Percentiles rank a stretch among this genome's conserved stretches.
These are phyloP conservation scores for Indicator maculatus DNA, from an alignment of 2,113 vertebrate species.

Conservation along the genomic window DNA sequence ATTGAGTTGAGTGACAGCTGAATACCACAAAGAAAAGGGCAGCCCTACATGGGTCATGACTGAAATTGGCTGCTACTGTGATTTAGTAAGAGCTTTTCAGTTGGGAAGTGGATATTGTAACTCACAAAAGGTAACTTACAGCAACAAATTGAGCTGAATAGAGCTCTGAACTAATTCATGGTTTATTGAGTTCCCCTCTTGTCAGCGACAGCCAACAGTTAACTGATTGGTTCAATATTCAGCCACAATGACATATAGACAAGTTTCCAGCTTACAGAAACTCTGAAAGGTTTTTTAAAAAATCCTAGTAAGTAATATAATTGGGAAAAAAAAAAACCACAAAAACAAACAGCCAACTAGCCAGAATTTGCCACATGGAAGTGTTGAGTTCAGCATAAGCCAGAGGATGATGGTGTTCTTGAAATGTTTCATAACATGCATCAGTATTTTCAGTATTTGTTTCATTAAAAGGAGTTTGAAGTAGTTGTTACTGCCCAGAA, in stretches of 20 bases:
- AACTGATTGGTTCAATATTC: constrained; percentile 72
- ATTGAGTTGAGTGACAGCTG: constrained; percentile 84
- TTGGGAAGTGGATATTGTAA: constrained; percentile 80
- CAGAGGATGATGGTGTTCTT: not conserved
- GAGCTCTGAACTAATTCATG: constrained; percentile 69
- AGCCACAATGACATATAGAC: constrained; percentile 46
- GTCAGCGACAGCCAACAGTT: constrained; percentile 55
- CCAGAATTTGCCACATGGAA: not conserved
- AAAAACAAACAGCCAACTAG: not conserved
- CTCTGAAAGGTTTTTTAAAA: not conserved
- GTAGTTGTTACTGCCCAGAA: not conserved
- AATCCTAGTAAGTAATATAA: not conserved
- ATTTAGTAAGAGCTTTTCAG: constrained; percentile 79
- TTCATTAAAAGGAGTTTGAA: not conserved
- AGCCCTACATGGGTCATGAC: constrained; percentile 78
- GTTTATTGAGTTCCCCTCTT: constrained; percentile 60
- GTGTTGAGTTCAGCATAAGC: not conserved
- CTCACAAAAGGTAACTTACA: constrained; percentile 84
- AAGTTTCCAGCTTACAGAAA: not conserved
- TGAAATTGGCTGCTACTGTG: constrained; percentile 78
- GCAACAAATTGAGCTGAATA: constrained; percentile 86
- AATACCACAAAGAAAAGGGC: constrained; percentile 83
- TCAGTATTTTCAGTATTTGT: not conserved
- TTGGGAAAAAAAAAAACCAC: not conserved
- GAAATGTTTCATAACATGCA: not conserved